A percentile compares a stretch with the other conserved stretches of the same genome.
phyloP scores from a whole-genome alignment of 2,888 invertebrate species.

The Gymnocheta viridis region DNA sequence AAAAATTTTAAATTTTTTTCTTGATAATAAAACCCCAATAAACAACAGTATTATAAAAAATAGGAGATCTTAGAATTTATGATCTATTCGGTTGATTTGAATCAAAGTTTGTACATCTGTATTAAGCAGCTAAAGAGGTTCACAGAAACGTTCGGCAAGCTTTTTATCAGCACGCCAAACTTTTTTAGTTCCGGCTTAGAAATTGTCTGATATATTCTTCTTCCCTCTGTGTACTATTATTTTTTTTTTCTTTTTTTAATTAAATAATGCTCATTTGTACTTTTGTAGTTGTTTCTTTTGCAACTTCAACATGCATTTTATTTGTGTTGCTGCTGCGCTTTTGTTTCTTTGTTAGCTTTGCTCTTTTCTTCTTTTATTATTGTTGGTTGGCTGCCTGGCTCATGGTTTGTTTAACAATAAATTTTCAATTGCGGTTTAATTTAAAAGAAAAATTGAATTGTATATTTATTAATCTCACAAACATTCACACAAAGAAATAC shows the following conservation, averaged over 20 bases:
- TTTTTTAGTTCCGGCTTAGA: neutral
- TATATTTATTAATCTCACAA: constrained; percentile 27
- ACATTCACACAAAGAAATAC: neutral
- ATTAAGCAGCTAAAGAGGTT: too few species aligned
- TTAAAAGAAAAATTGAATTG: constrained; percentile 65
- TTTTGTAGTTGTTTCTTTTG: constrained; percentile 19
- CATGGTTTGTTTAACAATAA: constrained; percentile 62
- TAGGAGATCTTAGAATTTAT: too few species aligned
- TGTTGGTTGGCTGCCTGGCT: constrained; percentile 21
- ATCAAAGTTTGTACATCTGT: too few species aligned
- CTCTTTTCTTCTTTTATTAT: constrained; percentile 25
- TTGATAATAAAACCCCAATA: too few species aligned
- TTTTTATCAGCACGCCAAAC: too few species aligned
- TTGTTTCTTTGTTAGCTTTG: constrained; percentile 6
- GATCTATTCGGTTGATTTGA: too few species aligned
- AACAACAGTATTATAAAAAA: too few species aligned
- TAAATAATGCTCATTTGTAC: constrained; percentile 17
- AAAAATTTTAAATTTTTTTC: too few species aligned
- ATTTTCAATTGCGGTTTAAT: constrained; percentile 66
- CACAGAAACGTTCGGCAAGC: too few species aligned
- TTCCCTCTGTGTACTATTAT: neutral
- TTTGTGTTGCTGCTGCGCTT: constrained; percentile 26
- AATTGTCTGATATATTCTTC: neutral
- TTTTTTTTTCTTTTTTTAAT: neutral
- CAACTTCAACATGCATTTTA: constrained; percentile 24